phyloP scores from a whole-genome alignment of 1,140 invertebrate genomes.

The Coelopa frigida region DNA sequence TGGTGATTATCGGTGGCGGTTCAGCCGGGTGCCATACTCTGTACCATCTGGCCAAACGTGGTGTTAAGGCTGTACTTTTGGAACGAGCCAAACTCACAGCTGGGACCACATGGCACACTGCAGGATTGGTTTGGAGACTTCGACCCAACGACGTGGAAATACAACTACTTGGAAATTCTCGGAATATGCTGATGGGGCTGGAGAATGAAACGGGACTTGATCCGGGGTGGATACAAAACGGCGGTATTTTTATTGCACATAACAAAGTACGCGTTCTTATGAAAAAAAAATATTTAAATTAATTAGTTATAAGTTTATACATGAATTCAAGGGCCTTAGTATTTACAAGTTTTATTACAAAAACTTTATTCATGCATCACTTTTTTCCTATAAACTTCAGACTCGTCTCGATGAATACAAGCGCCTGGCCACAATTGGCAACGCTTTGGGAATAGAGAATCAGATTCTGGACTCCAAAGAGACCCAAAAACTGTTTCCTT shows the following conservation, averaged over 20 bases:
- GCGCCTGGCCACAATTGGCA: conserved; percentile 68
- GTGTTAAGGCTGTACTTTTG: conserved; percentile 66
- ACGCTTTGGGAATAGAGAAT: conserved; percentile 69
- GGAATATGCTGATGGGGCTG: conserved; percentile 55
- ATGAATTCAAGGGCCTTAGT: background rate
- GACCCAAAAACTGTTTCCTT: conserved; percentile 68
- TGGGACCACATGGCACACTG: conserved; percentile 79
- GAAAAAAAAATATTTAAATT: background rate
- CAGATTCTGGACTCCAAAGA: conserved; percentile 63
- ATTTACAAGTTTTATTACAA: background rate
- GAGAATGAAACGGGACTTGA: conserved; percentile 72
- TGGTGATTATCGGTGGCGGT: conserved; percentile 60
- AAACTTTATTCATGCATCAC: background rate
- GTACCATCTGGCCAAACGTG: conserved; percentile 73
- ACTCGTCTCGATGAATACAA: conserved; percentile 75
- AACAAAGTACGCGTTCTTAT: background rate
- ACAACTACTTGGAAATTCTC: conserved; percentile 61
- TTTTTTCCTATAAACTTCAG: too few species aligned
- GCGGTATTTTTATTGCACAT: conserved; percentile 78
- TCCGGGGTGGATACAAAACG: conserved; percentile 81
- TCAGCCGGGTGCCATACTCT: conserved; percentile 79
- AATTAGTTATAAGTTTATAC: background rate
- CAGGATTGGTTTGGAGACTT: conserved; percentile 74
- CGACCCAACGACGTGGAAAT: conserved; percentile 77
- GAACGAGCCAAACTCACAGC: conserved; percentile 76